A percentile compares a stretch with the other conserved stretches of the same genome.
phyloP scores from a whole-genome alignment of 2,797 vertebrate species.

The Dicrostonyx torquatus region DNA sequence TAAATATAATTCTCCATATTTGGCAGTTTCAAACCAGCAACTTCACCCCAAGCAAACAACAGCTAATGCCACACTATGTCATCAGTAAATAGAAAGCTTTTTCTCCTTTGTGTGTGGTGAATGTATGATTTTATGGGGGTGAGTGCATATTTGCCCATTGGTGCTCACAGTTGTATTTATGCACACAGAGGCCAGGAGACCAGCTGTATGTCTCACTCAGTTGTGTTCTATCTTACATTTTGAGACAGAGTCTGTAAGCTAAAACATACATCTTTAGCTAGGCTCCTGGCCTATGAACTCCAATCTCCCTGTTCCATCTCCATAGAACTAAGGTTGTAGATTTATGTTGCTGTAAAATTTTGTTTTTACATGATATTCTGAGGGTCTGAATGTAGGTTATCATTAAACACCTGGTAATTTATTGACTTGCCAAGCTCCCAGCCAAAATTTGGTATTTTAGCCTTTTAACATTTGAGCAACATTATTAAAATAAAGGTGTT shows the following conservation, averaged over 20 bases:
- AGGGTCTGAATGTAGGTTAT: neutral
- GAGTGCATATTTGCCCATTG: neutral
- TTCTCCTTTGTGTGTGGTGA: neutral
- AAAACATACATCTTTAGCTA: neutral
- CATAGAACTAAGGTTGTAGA: neutral
- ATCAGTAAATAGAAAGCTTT: neutral
- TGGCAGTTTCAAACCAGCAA: neutral
- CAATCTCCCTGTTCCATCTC: neutral
- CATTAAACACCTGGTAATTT: neutral
- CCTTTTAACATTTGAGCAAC: neutral
- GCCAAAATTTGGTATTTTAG: too few species aligned
- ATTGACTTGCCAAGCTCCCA: neutral
- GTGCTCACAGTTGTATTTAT: neutral
- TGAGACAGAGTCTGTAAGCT: neutral
- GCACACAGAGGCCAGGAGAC: neutral
- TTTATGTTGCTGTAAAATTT: neutral
- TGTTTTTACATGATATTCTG: neutral
- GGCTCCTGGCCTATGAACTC: neutral
- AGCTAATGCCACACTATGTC: neutral
- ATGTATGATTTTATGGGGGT: neutral
- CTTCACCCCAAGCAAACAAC: neutral
- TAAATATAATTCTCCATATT: neutral
- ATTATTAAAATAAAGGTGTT: constrained; percentile 34
- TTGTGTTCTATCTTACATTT: neutral
- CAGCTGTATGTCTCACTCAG: neutral